Percentiles rank a stretch among this genome's conserved stretches.
Conservation (phyloP, 2,113 vertebrate species). For the Xiphophorus maculatus region DNA sequence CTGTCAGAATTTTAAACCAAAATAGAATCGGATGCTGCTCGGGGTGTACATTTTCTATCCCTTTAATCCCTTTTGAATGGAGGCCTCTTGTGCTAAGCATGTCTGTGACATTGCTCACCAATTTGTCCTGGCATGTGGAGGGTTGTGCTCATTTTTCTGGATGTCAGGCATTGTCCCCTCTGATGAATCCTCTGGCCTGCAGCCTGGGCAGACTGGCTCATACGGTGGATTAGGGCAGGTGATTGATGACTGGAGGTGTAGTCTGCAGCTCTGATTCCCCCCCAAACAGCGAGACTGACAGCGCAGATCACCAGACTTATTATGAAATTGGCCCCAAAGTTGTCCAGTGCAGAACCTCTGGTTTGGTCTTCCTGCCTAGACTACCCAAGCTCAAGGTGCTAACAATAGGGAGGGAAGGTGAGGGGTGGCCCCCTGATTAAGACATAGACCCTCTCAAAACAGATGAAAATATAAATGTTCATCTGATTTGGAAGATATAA, state of each 20-base stretch:
- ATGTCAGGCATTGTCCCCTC: conserved; percentile 73
- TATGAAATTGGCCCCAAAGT: conserved; percentile 50
- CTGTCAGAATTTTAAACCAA: conserved; percentile 39
- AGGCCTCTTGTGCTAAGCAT: conserved; percentile 34
- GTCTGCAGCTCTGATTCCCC: conserved; percentile 69
- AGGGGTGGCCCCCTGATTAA: too few species aligned
- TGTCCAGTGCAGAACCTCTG: conserved; percentile 18
- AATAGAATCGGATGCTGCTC: conserved; percentile 34
- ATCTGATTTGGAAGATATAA: background rate
- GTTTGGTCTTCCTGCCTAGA: conserved; percentile 15
- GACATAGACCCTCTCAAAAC: too few species aligned
- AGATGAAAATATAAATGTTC: background rate
- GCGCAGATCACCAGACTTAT: conserved; percentile 43
- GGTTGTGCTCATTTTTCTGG: conserved; percentile 77
- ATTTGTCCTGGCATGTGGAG: conserved; percentile 52
- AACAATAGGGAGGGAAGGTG: background rate
- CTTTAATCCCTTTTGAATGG: conserved; percentile 40
- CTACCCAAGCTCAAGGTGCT: background rate
- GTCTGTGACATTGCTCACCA: conserved; percentile 62
- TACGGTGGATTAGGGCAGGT: conserved; percentile 55
- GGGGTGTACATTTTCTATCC: conserved; percentile 31
- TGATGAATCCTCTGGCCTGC: conserved; percentile 67
- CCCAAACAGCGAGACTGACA: conserved; percentile 62
- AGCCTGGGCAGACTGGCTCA: conserved; percentile 60
- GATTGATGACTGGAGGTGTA: conserved; percentile 74